Evolutionary conservation across 1,140 invertebrate genomes (phyloP).

Genomic region (Thereuonema tuberculata): DNA sequence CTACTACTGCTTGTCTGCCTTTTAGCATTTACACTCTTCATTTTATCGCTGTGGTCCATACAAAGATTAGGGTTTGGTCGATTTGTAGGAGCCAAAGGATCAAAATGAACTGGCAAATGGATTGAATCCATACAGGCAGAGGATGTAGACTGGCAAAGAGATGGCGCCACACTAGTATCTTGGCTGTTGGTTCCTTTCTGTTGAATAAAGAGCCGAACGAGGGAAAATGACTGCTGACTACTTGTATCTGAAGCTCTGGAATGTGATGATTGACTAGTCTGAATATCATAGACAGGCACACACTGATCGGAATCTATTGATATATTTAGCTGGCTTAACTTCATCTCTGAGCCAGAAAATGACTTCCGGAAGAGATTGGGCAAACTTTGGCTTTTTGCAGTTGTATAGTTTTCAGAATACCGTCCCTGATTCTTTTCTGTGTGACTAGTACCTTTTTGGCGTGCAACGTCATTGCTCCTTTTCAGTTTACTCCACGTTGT

Average conservation of each 20-base stretch:
- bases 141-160: too few species aligned
- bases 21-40: background rate
- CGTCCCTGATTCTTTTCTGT: background rate
- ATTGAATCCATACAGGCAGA: too few species aligned
- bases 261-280: constrained; percentile 35
- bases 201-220: constrained; percentile 79
- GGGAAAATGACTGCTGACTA: constrained; percentile 47
- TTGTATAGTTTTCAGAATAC: constrained; percentile 16
- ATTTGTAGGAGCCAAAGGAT: background rate
- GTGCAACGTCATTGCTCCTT: constrained; percentile 15
- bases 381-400: constrained; percentile 53
- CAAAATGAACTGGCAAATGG: too few species aligned
- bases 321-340: constrained; percentile 16
- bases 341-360: constrained; percentile 15
- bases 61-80: constrained; percentile 1
- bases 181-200: constrained; percentile 58
- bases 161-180: constrained; percentile 16
- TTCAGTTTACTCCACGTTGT: constrained; percentile 73
- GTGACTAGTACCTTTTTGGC: background rate
- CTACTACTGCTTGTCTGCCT: background rate
- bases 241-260: constrained; percentile 39
- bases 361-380: constrained; percentile 44
- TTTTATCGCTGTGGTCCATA: background rate
- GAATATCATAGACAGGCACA: constrained; percentile 50
- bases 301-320: constrained; percentile 25